phyloP scores from a whole-genome alignment of 2,888 invertebrate genomes.

The Drosophila kokeensis region DNA sequence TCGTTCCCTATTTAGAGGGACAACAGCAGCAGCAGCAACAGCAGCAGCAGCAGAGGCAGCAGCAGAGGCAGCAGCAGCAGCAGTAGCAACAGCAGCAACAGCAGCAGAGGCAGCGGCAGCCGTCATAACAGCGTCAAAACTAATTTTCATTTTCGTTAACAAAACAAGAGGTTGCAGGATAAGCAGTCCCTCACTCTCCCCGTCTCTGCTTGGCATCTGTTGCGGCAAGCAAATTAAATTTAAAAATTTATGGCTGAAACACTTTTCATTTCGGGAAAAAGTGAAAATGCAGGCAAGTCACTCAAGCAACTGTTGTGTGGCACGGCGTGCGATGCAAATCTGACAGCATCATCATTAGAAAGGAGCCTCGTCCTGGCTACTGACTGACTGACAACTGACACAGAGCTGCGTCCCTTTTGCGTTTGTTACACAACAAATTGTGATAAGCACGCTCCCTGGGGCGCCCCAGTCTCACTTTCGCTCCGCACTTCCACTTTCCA shows the following conservation, averaged over 20 bases:
- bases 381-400: conserved; percentile 78
- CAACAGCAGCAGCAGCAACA: conserved; percentile 1
- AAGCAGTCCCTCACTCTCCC: conserved; percentile 8
- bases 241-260: conserved; percentile 65
- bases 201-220: conserved; percentile 60
- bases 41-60: no score
- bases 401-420: conserved; percentile 10
- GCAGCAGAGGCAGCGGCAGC: conserved; percentile 35
- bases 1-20: conserved; percentile 10
- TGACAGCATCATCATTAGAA: conserved; percentile 77
- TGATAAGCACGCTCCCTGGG: conserved; percentile 77
- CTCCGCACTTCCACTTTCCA: conserved; percentile 39
- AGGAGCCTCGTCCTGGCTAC: conserved; percentile 24
- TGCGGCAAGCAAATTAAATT: conserved; percentile 67
- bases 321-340: conserved; percentile 63
- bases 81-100: background rate
- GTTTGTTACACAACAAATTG: conserved; percentile 62
- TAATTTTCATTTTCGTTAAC: conserved; percentile 69
- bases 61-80: conserved; percentile 5
- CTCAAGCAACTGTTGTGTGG: conserved; percentile 56
- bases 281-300: conserved; percentile 62
- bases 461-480: conserved; percentile 67
- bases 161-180: conserved; percentile 39
- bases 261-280: conserved; percentile 74
- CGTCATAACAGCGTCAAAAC: conserved; percentile 79